Percentiles rank a stretch among this genome's conserved stretches.
phyloP scores from a whole-genome alignment of 2,797 vertebrate genomes.

The Poecilia picta region DNA sequence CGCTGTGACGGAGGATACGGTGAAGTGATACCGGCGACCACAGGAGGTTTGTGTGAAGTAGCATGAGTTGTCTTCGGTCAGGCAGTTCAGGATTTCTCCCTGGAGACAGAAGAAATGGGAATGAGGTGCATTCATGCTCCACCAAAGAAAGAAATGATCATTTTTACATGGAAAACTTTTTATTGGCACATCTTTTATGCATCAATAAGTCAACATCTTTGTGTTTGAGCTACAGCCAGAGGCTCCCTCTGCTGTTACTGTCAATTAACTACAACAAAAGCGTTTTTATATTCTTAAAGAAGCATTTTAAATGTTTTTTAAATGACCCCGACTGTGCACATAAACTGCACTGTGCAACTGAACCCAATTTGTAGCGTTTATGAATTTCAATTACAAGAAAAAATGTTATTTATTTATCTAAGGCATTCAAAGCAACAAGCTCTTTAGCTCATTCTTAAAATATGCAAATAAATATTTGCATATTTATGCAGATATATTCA shows the following conservation, averaged over 20 bases:
- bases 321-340: not conserved
- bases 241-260: not conserved
- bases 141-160: not conserved
- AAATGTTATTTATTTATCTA: not conserved
- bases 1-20: conserved; percentile 55
- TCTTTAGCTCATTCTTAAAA: not conserved
- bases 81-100: conserved; percentile 67
- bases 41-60: conserved; percentile 79
- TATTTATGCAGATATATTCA: not conserved
- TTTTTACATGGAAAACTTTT: not conserved
- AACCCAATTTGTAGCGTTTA: not conserved
- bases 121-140: not conserved
- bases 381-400: not conserved
- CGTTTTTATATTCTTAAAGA: not conserved
- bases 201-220: not conserved
- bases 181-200: not conserved
- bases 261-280: not conserved
- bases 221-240: not conserved
- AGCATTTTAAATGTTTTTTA: not conserved
- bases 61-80: conserved; percentile 76
- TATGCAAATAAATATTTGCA: not conserved
- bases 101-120: conserved; percentile 31
- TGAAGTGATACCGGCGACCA: conserved; percentile 78
- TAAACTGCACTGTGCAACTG: not conserved
- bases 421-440: not conserved